Base-by-base conservation (phyloP, 2,113 vertebrate genomes). In the Saguinus midas region DNA sequence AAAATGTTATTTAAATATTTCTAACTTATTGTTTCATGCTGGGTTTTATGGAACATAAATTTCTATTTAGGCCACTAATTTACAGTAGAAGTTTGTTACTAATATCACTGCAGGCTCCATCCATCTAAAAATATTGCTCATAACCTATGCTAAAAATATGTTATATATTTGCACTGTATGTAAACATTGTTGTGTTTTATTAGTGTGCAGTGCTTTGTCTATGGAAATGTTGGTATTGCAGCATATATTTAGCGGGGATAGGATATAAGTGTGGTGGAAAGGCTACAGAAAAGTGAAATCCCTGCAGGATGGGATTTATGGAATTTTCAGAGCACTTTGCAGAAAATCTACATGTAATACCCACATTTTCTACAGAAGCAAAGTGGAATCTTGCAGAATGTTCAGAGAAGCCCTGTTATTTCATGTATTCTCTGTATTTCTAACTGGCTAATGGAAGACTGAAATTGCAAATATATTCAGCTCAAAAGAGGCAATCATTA, bases 1-100 rank as follows among this genome's bases (percentile, higher is more conserved):
- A 97, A 97, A 98, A 95, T 98, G 98, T 97, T 97, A 97, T 97
- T 98, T 98, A 97, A 98, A 98, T 97, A 98, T 98, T 97, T 97
- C 92, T 97, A 97, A 97, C 96, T 97, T 98, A 97, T 84, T 96
- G 96, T 98, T 97, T 97, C 96, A 83, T 96, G 97, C 96, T 97
- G 96, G 92, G 94, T 95, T 97, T 98, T 98, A 98, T 98, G 97
- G 96, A 89, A 98, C 96, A 97, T 98, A 97, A 98, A 98, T 98
- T 98, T 97, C 92, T 97, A 98, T 98, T 97, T 97, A 97, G 96
- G 72, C 85, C 85, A 97, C 97, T 98, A 98, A 98, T 97, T 98
- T 98, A 97, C 95, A 96, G 96, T 95, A 97, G 97, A 98, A 96
- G 87, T 97, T 97, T 97, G 96, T 97, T 98, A 95, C 96, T 97